These are phyloP conservation scores for Acipenser oxyrinchus DNA, from an alignment of 2,797 vertebrate species.

Conservation along the genomic window DNA sequence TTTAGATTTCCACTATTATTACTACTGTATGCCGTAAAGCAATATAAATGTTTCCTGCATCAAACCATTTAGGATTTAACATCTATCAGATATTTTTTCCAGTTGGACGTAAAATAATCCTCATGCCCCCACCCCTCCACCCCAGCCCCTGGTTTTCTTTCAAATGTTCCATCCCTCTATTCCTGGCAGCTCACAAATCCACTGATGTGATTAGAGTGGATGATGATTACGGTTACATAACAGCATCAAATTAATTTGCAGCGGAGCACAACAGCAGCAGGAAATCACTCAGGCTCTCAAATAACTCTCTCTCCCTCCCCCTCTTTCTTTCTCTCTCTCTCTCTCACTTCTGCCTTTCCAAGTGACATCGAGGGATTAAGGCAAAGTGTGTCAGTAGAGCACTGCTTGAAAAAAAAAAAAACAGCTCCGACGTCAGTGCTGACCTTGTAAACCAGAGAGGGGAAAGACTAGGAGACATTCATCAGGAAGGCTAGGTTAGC, in stretches of 20 bases:
- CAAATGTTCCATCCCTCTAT: slow-evolving; percentile 70
- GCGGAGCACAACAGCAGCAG: slow-evolving; percentile 66
- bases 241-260: slow-evolving; percentile 86
- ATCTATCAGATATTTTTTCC: slow-evolving; percentile 2
- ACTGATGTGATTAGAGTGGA: slow-evolving; percentile 81
- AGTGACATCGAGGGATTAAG: slow-evolving; percentile 86
- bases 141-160: slow-evolving; percentile 28
- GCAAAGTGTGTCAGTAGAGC: slow-evolving; percentile 95
- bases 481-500: slow-evolving; percentile 26
- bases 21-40: neutral
- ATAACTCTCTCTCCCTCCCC: slow-evolving; percentile 48
- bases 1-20: neutral
- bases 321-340: slow-evolving; percentile 46
- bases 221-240: slow-evolving; percentile 85
- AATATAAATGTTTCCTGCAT: slow-evolving; percentile 13
- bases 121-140: slow-evolving; percentile 34
- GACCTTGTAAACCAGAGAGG: slow-evolving; percentile 66
- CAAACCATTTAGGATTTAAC: slow-evolving; percentile 8
- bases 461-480: slow-evolving; percentile 40
- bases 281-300: slow-evolving; percentile 66
- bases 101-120: neutral
- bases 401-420: slow-evolving; percentile 61
- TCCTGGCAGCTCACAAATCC: slow-evolving; percentile 74
- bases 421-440: slow-evolving; percentile 68
- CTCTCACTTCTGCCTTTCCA: slow-evolving; percentile 79